Evolutionary conservation across 2,888 invertebrate genomes (phyloP).

Genomic region (Tipula confusa): DNA sequence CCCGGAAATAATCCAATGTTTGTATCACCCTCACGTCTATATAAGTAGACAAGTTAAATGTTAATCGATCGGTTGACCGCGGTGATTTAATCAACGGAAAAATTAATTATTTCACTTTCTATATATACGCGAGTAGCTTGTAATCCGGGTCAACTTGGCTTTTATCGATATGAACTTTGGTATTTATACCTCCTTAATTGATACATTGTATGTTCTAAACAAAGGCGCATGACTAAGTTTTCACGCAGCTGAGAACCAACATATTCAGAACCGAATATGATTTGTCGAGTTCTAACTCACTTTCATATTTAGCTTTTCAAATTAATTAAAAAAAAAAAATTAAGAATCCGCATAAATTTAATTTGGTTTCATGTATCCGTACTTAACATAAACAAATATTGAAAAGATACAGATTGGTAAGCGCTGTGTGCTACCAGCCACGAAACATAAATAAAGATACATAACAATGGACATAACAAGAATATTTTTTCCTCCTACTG

Average conservation of each 20-base stretch:
- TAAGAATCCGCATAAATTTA: not conserved
- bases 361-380: not conserved
- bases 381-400: not conserved
- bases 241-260: not conserved
- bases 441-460: no score
- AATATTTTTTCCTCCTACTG: slow-evolving; percentile 4
- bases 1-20: not conserved
- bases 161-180: not conserved
- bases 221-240: not conserved
- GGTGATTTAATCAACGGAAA: not conserved
- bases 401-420: not conserved
- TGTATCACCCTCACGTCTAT: no score
- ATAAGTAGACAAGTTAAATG: not conserved
- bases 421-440: not conserved
- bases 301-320: not conserved
- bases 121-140: not conserved
- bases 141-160: not conserved
- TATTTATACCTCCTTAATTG: not conserved
- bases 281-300: not conserved
- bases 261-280: not conserved
- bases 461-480: not conserved
- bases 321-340: not conserved
- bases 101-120: not conserved
- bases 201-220: not conserved
- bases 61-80: not conserved